Percentiles rank a stretch among this genome's conserved stretches.
Conservation (phyloP, 2,888 invertebrate genomes). For the Tiliacea citrago region DNA sequence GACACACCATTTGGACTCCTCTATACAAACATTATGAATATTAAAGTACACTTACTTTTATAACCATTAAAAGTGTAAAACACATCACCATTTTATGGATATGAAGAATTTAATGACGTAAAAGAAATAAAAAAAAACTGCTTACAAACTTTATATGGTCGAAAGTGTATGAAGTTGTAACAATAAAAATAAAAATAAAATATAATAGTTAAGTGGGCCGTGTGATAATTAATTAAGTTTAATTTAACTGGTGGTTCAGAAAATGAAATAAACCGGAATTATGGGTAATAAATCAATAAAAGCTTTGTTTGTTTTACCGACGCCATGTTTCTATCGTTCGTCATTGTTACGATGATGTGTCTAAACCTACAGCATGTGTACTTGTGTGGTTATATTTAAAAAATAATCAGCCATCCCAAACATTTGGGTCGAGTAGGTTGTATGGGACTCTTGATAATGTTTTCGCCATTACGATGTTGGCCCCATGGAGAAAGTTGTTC, state of each 20-base stretch:
- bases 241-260: constrained; percentile 30
- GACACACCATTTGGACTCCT: constrained; percentile 33
- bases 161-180: constrained; percentile 36
- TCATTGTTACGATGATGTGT: constrained; percentile 34
- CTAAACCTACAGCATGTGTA: background rate
- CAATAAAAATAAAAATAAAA: constrained; percentile 31
- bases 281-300: constrained; percentile 56
- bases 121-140: constrained; percentile 49
- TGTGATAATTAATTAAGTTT: constrained; percentile 59
- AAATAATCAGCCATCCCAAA: no score
- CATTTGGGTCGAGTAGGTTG: no score
- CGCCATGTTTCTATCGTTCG: constrained; percentile 26
- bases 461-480: background rate
- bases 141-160: constrained; percentile 26
- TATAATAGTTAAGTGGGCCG: constrained; percentile 33
- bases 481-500: background rate
- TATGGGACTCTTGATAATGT: background rate
- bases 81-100: constrained; percentile 42
- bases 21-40: constrained; percentile 30
- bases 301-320: constrained; percentile 39
- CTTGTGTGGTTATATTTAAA: no score
- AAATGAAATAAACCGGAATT: constrained; percentile 42
- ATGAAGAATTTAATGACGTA: constrained; percentile 52
- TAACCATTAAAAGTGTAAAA: constrained; percentile 36
- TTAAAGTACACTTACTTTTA: constrained; percentile 39